phyloP scores from a whole-genome alignment of 2,797 vertebrate species.

The Aphelocoma californica region DNA sequence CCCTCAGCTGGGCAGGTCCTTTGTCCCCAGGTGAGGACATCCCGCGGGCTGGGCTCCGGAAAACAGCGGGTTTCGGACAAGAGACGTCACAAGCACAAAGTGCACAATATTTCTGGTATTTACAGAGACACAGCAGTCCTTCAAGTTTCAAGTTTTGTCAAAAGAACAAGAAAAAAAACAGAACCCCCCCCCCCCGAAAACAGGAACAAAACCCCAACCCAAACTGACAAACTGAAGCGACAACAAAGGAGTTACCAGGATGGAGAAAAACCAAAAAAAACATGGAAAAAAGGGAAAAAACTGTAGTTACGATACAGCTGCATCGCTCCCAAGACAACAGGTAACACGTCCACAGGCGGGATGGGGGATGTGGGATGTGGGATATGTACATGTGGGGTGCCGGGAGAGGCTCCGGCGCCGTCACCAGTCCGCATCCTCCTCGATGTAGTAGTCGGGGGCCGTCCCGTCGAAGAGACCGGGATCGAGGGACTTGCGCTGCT shows the following conservation, averaged over 20 bases:
- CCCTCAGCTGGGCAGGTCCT: constrained; percentile 56
- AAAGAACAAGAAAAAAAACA: constrained; percentile 68
- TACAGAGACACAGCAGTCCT: constrained; percentile 97
- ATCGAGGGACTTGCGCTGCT: constrained; percentile 96
- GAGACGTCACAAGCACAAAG: constrained; percentile 89
- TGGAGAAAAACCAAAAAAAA: background rate
- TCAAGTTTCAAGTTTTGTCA: constrained; percentile 95
- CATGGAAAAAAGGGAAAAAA: background rate
- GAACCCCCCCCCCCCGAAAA: background rate
- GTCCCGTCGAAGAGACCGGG: constrained; percentile 96
- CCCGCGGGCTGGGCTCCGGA: constrained; percentile 55
- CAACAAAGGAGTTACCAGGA: background rate
- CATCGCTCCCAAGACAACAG: constrained; percentile 75
- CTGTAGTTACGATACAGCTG: constrained; percentile 80
- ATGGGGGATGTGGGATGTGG: background rate
- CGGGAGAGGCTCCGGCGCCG: background rate
- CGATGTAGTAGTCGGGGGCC: constrained; percentile 96
- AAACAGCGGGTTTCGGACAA: constrained; percentile 81
- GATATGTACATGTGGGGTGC: constrained; percentile 80
- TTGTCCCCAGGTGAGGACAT: constrained; percentile 29
- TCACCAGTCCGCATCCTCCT: constrained; percentile 99
- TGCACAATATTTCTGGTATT: constrained; percentile 87
- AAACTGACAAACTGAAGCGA: background rate
- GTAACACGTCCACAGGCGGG: constrained; percentile 83
- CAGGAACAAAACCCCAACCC: background rate